phyloP scores from a whole-genome alignment of 2,797 vertebrate species.

The Lagothrix lagotricha region DNA sequence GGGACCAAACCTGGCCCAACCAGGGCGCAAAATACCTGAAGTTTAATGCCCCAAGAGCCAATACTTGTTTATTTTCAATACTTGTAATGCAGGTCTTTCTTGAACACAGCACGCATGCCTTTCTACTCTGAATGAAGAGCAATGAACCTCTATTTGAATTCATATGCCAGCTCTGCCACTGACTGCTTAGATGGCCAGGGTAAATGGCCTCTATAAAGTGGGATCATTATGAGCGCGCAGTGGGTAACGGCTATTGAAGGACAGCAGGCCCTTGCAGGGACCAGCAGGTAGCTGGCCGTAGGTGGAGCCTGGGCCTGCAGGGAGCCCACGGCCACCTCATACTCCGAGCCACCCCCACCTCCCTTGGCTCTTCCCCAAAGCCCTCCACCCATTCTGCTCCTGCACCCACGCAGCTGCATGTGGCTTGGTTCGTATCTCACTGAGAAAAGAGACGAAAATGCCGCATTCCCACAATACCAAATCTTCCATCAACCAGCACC shows the following conservation, averaged over 20 bases:
- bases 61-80: background rate
- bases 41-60: background rate
- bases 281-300: background rate
- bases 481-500: background rate
- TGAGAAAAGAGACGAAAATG: background rate
- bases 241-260: background rate
- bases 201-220: background rate
- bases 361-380: background rate
- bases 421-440: background rate
- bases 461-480: background rate
- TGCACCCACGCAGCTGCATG: background rate
- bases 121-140: background rate
- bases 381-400: background rate
- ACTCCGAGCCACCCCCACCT: background rate
- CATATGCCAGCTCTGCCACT: background rate
- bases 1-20: background rate
- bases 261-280: background rate
- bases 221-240: background rate
- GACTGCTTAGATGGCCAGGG: background rate
- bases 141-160: background rate
- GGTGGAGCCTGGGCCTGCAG: background rate
- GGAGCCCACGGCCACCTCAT: background rate
- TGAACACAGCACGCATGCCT: background rate
- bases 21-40: fast-evolving
- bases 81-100: background rate